Conservation (phyloP, 2,888 invertebrate species). For the Bibio marci region DNA sequence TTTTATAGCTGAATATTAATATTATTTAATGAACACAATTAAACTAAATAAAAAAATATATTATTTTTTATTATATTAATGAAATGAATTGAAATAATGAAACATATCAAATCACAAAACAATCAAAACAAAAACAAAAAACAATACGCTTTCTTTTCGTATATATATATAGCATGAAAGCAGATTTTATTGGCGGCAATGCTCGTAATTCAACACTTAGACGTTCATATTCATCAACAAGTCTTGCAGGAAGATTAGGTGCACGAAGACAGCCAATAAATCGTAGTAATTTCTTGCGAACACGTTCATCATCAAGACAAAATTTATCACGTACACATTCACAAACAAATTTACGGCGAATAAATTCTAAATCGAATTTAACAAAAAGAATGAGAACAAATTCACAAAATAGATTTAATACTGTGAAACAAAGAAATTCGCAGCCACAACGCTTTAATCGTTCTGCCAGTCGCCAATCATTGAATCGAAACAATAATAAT, state of each 20-base stretch:
- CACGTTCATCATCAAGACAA: background rate
- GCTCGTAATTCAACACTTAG: constrained; percentile 5
- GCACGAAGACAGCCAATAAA: no score
- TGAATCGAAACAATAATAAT: background rate
- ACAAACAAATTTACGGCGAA: constrained; percentile 7
- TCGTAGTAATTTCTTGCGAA: no score
- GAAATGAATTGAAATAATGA: background rate
- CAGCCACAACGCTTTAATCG: background rate
- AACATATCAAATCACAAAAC: background rate
- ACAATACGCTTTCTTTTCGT: background rate
- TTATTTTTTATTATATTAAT: no score
- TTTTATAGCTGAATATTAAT: constrained; percentile 5
- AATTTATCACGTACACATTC: constrained; percentile 7
- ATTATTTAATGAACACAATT: background rate
- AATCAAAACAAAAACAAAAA: background rate
- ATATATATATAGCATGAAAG: constrained; percentile 23
- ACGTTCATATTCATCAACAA: background rate
- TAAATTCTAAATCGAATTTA: constrained; percentile 7
- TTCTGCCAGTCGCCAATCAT: background rate
- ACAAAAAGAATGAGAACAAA: constrained; percentile 4
- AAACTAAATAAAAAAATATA: no score
- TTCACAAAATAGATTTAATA: background rate
- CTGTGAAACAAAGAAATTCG: background rate
- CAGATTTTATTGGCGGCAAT: constrained; percentile 19
- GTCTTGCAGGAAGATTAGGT: no score